Base-by-base conservation (phyloP, 2,888 invertebrate species). In the Drosophila borborema region DNA sequence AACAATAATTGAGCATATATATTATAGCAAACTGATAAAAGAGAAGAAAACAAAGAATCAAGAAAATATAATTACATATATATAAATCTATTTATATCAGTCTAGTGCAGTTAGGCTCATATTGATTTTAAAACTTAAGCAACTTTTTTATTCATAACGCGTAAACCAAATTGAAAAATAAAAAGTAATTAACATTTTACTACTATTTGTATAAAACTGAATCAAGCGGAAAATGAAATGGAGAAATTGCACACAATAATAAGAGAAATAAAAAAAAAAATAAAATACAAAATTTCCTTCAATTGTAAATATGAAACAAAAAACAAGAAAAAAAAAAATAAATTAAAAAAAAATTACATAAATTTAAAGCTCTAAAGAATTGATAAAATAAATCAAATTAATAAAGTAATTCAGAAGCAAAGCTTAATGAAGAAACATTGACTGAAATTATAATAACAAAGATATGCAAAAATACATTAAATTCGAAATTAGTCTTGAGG, bases 381-480 rank as follows among this genome's bases (percentile, higher is more conserved):
- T 72, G 63, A 70, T 65, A 41, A 71, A 69, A 71, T 71, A 71
- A 59, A 66, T 77, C 62, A 73, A 73, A 74, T 64, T 60, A 49
- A 78, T 58, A 69, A 77, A 71, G 55, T 72, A 78, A 80, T 78
- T 85, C 75, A 87, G 72, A 87, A 89, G 87, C 87, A 89, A 89
- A 88, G 87, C 87, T 88, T 88, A 79, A 84, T 76, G 77, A 85
- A 69, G 85, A 76, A 88, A 89, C 79, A 87, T 86, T 88, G 87
- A 88, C 87, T 88, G 87, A 88, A 72, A 81, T 68, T 68, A 73
- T 48, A 72, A 62, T 40, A 62, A 68, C 38, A 40, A 40, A 34
- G 36, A 46, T 74, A 73, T 14, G 46, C 55, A 61, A 60, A 68
- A 67, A 60, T 64, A 49, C 10, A 69, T 66, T 5, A 75, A 80